phyloP scores from a whole-genome alignment of 2,888 invertebrate species.

The Drosophila nr. medialis region DNA sequence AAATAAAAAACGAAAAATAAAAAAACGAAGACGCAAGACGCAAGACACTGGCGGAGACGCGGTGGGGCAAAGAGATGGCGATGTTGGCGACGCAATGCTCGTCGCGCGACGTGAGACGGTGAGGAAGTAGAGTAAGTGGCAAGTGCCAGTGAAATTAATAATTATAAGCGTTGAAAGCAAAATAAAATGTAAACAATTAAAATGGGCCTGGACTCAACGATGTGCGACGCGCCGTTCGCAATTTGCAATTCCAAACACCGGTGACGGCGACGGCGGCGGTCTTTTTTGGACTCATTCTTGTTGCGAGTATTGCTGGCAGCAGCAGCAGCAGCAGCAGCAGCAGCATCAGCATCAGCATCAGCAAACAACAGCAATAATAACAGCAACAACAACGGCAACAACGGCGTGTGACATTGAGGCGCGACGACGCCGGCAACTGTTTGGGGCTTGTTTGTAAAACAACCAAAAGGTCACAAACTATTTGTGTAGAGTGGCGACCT shows the following conservation, averaged over 20 bases:
- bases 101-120: neutral
- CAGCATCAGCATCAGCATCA: constrained; percentile 15
- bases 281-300: constrained; percentile 33
- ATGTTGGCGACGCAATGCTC: constrained; percentile 11
- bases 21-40: constrained; percentile 1
- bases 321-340: neutral
- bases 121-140: constrained; percentile 24
- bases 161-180: constrained; percentile 76
- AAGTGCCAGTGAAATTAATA: constrained; percentile 73
- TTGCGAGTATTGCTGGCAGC: constrained; percentile 25
- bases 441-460: constrained; percentile 81
- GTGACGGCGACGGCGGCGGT: constrained; percentile 29
- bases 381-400: constrained; percentile 16
- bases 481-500: constrained; percentile 76
- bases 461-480: constrained; percentile 82
- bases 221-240: constrained; percentile 69
- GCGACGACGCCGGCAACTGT: constrained; percentile 59
- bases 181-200: constrained; percentile 81
- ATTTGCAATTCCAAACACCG: constrained; percentile 79
- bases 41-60: constrained; percentile 1
- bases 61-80: neutral
- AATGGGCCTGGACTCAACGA: constrained; percentile 71
- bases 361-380: constrained; percentile 12
- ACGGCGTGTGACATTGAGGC: constrained; percentile 66
- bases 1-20: constrained; percentile 9